phyloP scores from a whole-genome alignment of 2,113 vertebrate genomes.

The Microtus ochrogaster region DNA sequence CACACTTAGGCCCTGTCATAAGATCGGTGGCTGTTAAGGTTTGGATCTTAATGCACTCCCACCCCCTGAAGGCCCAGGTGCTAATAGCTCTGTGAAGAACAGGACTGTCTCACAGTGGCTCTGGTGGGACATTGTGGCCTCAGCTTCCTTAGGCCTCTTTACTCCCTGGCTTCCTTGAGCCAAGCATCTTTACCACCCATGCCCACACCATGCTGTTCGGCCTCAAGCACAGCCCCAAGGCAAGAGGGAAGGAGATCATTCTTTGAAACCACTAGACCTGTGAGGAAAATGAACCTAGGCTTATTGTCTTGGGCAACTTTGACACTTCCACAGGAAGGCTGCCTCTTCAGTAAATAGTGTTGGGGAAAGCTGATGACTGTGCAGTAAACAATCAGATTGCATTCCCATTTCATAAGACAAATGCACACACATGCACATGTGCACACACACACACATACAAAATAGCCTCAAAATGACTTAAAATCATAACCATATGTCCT shows the following conservation, averaged over 20 bases:
- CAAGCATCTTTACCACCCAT: background rate
- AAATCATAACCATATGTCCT: background rate
- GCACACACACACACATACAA: background rate
- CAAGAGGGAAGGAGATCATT: too few species aligned
- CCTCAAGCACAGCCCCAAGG: background rate
- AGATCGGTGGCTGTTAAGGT: background rate
- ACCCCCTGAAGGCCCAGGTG: background rate
- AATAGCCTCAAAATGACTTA: background rate
- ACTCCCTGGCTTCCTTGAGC: too few species aligned
- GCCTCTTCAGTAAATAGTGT: background rate
- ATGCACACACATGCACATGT: background rate
- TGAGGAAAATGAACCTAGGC: background rate
- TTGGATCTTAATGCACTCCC: background rate
- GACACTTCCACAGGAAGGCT: background rate
- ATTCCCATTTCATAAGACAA: background rate
- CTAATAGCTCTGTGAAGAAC: background rate
- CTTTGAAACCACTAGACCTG: background rate
- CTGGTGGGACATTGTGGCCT: background rate
- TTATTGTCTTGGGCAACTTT: background rate
- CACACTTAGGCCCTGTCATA: background rate
- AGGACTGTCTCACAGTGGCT: background rate
- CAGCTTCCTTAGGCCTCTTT: background rate
- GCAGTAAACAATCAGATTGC: background rate
- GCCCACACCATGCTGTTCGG: too few species aligned
- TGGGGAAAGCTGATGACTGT: background rate